phyloP scores from a whole-genome alignment of 2,797 vertebrate genomes.

The Ambastaia sidthimunki region DNA sequence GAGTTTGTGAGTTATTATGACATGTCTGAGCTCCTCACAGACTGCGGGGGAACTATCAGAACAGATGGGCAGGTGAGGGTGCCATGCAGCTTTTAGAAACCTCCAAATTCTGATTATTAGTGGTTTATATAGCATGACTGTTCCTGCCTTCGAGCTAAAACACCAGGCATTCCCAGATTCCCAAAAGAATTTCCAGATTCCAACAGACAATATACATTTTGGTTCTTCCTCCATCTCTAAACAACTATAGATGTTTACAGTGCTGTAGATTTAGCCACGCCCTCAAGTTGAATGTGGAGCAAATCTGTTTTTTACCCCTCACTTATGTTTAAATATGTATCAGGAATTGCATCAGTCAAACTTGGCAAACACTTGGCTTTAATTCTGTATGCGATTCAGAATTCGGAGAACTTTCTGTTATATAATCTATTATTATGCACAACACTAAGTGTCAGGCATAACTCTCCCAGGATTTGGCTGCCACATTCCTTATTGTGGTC shows the following conservation, averaged over 20 bases:
- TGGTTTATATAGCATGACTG: slow-evolving; percentile 1
- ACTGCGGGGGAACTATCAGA: slow-evolving; percentile 90
- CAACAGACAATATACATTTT: slow-evolving; percentile 4
- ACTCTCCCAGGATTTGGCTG: slow-evolving; percentile 1
- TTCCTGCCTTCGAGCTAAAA: slow-evolving; percentile 8
- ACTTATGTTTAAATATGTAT: neutral
- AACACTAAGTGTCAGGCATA: neutral
- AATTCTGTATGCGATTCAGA: neutral
- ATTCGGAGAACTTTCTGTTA: neutral
- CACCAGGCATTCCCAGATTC: neutral
- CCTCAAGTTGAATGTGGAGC: neutral
- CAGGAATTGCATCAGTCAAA: neutral
- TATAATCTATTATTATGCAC: slow-evolving; percentile 25
- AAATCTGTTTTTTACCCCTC: neutral
- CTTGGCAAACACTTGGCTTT: neutral
- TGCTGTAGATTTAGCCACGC: neutral
- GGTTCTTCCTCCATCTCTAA: neutral
- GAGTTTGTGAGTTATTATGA: slow-evolving; percentile 92
- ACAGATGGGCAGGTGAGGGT: slow-evolving; percentile 91
- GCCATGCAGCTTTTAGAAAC: neutral
- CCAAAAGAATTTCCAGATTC: neutral
- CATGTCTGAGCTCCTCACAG: slow-evolving; percentile 92
- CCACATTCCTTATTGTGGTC: slow-evolving; percentile 16
- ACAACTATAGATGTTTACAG: neutral
- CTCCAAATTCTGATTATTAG: slow-evolving; percentile 15